A percentile compares a stretch with the other conserved stretches of the same genome.
Evolutionary conservation across 2,113 vertebrate genomes (phyloP).

Genomic region (Podarcis cretensis): DNA sequence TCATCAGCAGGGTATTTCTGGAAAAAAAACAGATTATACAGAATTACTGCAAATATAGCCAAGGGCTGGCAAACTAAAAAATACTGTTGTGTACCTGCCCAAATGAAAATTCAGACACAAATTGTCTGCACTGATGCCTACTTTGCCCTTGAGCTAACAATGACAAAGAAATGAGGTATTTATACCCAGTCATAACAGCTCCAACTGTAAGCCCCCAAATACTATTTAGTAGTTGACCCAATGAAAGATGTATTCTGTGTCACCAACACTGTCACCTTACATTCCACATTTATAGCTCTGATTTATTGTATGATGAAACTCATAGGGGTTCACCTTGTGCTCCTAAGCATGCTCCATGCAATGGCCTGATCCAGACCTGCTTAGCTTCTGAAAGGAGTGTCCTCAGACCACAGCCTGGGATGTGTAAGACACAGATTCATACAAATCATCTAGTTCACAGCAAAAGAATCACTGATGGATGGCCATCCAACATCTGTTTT

Average conservation of each 20-base stretch:
- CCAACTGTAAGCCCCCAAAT: background rate
- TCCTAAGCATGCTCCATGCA: background rate
- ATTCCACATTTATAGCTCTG: background rate
- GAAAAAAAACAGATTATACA: background rate
- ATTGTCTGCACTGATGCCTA: background rate
- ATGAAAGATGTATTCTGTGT: background rate
- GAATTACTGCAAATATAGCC: background rate
- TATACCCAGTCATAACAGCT: background rate
- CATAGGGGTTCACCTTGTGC: background rate
- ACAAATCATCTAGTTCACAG: too few relatives aligned
- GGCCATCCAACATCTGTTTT: too few relatives aligned
- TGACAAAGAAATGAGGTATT: background rate
- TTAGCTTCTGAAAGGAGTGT: background rate
- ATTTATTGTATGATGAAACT: background rate
- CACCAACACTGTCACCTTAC: background rate
- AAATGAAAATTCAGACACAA: background rate
- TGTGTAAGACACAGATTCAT: background rate
- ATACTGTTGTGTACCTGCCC: too few relatives aligned
- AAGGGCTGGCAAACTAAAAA: background rate
- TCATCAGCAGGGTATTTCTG: slow-evolving; percentile 76
- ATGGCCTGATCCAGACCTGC: background rate
- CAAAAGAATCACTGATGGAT: too few relatives aligned
- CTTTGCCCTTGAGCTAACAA: background rate
- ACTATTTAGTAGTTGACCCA: background rate
- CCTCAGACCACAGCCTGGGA: background rate